A percentile compares a stretch with the other conserved stretches of the same genome.
These are phyloP conservation scores for Lamprologus speciosus DNA, from an alignment of 2,113 vertebrate species.

Conservation along the genomic window DNA sequence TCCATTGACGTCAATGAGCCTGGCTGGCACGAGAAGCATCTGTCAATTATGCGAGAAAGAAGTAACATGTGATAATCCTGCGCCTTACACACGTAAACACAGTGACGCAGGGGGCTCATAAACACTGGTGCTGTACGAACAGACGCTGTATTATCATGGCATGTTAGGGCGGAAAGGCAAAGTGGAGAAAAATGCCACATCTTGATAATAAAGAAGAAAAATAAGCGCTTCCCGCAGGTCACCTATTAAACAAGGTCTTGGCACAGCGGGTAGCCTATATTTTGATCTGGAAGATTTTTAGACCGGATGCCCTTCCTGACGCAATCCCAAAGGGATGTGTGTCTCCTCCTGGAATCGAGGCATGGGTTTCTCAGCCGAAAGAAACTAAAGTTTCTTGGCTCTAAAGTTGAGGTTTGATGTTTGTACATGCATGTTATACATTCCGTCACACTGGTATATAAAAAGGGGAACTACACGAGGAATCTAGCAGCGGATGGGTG, in stretches of 20 bases:
- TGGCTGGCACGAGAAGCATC: background rate
- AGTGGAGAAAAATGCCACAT: background rate
- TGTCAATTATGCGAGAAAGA: background rate
- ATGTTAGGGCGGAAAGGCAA: background rate
- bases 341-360: background rate
- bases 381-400: background rate
- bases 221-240: background rate
- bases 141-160: background rate
- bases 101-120: conserved; percentile 18
- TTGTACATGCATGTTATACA: background rate
- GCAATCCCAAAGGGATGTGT: background rate
- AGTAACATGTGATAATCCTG: background rate
- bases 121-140: background rate
- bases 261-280: background rate
- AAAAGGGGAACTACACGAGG: background rate
- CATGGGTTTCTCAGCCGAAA: background rate
- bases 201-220: background rate
- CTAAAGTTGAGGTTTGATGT: background rate
- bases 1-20: conserved; percentile 64
- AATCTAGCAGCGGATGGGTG: background rate
- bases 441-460: background rate
- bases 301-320: background rate
- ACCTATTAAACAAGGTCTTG: background rate
- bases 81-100: background rate
- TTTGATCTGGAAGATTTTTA: background rate